These are phyloP conservation scores for Caenorhabditis remanei DNA, from an alignment of 1,140 invertebrate genomes.

Conservation along the genomic window DNA sequence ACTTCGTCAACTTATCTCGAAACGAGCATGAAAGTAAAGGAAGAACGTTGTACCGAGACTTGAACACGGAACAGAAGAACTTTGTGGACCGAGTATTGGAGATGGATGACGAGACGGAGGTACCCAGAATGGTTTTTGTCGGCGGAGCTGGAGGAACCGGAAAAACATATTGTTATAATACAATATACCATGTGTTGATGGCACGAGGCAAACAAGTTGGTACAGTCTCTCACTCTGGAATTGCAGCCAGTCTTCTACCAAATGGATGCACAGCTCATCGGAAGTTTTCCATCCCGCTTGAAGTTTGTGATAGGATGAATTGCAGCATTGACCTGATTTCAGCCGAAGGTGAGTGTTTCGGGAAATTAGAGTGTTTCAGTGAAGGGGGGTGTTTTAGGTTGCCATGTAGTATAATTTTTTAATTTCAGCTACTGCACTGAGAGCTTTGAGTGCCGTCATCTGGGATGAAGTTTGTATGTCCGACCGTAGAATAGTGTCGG, in stretches of 20 bases:
- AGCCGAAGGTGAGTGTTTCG: background rate
- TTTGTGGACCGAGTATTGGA: background rate
- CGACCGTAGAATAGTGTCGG: background rate
- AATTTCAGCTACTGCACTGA: too few species aligned
- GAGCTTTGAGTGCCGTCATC: background rate
- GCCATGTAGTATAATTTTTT: too few species aligned
- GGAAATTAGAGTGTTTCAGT: too few species aligned
- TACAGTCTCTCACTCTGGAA: slow-evolving; percentile 66
- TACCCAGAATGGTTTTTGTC: slow-evolving; percentile 60
- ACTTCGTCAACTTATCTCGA: background rate
- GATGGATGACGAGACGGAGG: background rate
- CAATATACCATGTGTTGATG: slow-evolving; percentile 61
- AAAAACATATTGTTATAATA: slow-evolving; percentile 77
- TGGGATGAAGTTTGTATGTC: background rate
- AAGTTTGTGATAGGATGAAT: background rate
- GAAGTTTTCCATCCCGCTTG: background rate
- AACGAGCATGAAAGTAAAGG: background rate
- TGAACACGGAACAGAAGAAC: background rate
- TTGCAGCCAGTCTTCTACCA: slow-evolving; percentile 70
- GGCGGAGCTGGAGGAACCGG: slow-evolving; percentile 75
- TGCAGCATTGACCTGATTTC: background rate
- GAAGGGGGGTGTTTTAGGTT: too few species aligned
- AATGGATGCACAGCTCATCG: slow-evolving; percentile 66
- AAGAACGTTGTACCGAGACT: background rate
- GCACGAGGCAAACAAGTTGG: slow-evolving; percentile 57